Evolutionary conservation across 2,113 vertebrate genomes (phyloP).

Genomic region (Grammomys surdaster): DNA sequence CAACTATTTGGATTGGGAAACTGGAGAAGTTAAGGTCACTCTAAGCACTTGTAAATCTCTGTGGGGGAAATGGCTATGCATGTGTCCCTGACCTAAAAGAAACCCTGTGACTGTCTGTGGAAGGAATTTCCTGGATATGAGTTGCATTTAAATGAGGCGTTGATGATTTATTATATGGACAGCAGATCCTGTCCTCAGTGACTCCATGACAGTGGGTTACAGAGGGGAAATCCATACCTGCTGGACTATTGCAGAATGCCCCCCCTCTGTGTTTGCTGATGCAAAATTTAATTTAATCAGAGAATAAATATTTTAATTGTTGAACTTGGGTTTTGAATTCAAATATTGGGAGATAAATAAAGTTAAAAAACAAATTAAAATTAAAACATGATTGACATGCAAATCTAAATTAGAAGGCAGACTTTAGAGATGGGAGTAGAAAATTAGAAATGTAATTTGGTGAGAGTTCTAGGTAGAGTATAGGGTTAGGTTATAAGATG

Average conservation of each 20-base stretch:
- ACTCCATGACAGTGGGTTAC: background rate
- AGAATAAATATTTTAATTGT: background rate
- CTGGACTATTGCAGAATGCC: background rate
- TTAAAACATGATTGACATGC: background rate
- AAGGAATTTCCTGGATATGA: conserved; percentile 42
- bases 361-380: conserved; percentile 33
- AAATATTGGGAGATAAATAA: background rate
- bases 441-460: background rate
- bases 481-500: background rate
- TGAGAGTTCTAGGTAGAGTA: background rate
- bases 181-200: background rate
- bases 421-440: background rate
- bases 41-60: conserved; percentile 12
- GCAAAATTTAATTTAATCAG: background rate
- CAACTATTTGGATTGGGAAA: conserved; percentile 45
- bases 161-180: background rate
- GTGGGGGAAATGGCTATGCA: background rate
- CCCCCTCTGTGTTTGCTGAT: background rate
- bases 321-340: conserved; percentile 31
- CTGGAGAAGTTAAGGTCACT: conserved; percentile 18
- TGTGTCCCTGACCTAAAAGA: conserved; percentile 46
- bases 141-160: background rate
- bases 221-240: background rate
- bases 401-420: conserved; percentile 7
- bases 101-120: conserved; percentile 54